These are phyloP conservation scores for Gasterosteus aculeatus DNA, from an alignment of 2,113 vertebrate species.

Conservation along the genomic window DNA sequence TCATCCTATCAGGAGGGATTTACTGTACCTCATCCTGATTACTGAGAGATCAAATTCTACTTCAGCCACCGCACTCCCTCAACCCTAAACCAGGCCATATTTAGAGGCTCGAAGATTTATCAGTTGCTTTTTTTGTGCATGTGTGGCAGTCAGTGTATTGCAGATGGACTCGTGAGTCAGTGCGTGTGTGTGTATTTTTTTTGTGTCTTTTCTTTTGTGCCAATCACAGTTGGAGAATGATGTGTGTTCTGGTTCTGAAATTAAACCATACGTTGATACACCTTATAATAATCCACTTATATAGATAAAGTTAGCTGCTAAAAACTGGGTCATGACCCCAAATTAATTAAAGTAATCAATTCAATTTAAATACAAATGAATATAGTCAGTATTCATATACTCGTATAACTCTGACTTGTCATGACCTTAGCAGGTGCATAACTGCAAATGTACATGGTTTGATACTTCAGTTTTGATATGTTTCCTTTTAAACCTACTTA, in stretches of 20 bases:
- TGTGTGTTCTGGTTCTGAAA: not conserved
- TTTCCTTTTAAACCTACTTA: not conserved
- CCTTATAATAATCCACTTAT: not conserved
- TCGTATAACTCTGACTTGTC: too few relatives aligned
- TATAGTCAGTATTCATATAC: too few relatives aligned
- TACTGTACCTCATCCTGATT: conserved; percentile 20
- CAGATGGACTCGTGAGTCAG: not conserved
- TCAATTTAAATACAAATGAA: too few relatives aligned
- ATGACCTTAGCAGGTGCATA: too few relatives aligned
- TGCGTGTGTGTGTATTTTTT: not conserved
- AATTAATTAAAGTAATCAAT: too few relatives aligned
- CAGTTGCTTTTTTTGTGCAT: not conserved
- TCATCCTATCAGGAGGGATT: conserved; percentile 30
- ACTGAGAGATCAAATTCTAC: not conserved
- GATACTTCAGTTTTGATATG: not conserved
- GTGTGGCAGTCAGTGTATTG: not conserved
- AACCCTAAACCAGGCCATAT: not conserved
- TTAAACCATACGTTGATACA: not conserved
- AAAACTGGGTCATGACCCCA: not conserved
- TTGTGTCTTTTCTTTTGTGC: not conserved
- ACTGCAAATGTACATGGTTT: too few relatives aligned
- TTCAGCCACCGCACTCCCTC: not conserved
- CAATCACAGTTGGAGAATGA: not conserved
- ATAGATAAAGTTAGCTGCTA: not conserved
- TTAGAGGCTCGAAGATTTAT: not conserved